A percentile compares a stretch with the other conserved stretches of the same genome.
Conservation (phyloP, 2,113 vertebrate genomes). For the Catagonus wagneri region DNA sequence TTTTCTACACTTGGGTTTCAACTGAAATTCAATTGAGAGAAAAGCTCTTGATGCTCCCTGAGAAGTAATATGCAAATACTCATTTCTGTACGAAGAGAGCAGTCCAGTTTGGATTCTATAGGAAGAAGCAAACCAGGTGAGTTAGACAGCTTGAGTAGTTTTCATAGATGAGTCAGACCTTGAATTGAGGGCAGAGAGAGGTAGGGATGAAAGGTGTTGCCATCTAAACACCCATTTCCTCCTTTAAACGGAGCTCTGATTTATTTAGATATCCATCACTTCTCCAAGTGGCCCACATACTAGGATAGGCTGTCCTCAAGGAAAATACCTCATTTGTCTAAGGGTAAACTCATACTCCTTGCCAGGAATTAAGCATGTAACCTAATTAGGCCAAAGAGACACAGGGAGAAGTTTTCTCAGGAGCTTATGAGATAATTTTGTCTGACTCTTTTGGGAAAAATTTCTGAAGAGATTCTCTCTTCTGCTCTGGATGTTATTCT, state of each 20-base stretch:
- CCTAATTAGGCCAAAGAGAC: neutral
- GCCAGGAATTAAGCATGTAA: neutral
- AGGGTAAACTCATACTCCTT: neutral
- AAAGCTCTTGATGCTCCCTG: neutral
- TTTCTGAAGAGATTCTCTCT: conserved; percentile 1
- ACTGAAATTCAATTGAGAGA: neutral
- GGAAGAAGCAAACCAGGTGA: neutral
- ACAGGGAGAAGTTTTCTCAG: neutral
- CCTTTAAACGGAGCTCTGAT: neutral
- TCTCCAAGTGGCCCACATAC: neutral
- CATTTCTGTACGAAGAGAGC: neutral
- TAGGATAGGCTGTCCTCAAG: neutral
- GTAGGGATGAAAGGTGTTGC: neutral
- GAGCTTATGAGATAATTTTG: neutral
- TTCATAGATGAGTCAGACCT: neutral
- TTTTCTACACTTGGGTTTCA: neutral
- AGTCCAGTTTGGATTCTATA: neutral
- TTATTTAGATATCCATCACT: neutral
- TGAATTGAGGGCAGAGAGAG: neutral
- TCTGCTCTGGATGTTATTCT: neutral
- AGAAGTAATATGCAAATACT: neutral
- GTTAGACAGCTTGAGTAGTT: neutral
- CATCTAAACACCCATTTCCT: neutral
- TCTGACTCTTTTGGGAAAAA: neutral
- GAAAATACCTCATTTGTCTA: neutral